Conservation (phyloP, 2,113 vertebrate species). For the cat (Felis catus) region DNA sequence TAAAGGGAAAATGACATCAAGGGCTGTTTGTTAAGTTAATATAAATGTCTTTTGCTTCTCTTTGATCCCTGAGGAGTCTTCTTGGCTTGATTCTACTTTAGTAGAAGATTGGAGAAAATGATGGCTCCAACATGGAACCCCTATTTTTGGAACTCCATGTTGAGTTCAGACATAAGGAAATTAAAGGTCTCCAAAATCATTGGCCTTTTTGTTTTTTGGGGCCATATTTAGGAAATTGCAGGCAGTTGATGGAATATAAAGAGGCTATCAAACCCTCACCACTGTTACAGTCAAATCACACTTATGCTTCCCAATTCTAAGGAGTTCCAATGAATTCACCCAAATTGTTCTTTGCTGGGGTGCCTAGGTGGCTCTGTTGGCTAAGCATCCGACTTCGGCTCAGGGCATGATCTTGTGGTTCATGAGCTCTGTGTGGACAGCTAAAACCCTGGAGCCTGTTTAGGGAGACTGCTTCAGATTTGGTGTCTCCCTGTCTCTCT, state of each 20-base stretch:
- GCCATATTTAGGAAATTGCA: not conserved
- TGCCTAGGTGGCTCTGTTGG: too few relatives aligned
- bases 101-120: not conserved
- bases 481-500: too few relatives aligned
- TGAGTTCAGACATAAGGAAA: not conserved
- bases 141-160: not conserved
- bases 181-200: not conserved
- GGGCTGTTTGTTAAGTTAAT: not conserved
- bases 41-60: not conserved
- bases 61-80: not conserved
- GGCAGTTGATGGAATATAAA: not conserved
- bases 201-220: not conserved
- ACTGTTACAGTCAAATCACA: not conserved
- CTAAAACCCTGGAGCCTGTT: too few relatives aligned
- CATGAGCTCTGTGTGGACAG: too few relatives aligned
- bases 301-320: not conserved
- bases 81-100: not conserved
- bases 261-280: not conserved
- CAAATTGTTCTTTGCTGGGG: not conserved
- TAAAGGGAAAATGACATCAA: not conserved
- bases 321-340: not conserved
- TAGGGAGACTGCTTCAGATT: too few relatives aligned
- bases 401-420: too few relatives aligned
- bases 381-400: too few relatives aligned
- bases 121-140: not conserved